A percentile compares a stretch with the other conserved stretches of the same genome.
Conservation (phyloP, 1,140 invertebrate species). For the Dendrolimus kikuchii region DNA sequence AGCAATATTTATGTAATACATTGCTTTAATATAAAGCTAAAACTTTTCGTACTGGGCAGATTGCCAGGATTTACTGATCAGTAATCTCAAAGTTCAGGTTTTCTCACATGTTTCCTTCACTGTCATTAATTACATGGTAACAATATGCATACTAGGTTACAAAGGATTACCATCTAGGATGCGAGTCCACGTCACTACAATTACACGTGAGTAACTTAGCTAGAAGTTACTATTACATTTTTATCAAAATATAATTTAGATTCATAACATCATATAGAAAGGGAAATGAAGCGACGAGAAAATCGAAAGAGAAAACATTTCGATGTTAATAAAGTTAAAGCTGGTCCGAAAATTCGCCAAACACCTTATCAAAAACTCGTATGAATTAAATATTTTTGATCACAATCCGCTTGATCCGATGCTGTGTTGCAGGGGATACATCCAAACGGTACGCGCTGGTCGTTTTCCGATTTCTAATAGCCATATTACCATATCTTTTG, state of each 20-base stretch:
- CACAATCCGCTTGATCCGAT: constrained; percentile 15
- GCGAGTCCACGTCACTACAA: not conserved
- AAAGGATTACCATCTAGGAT: not conserved
- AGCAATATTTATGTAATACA: too few species aligned
- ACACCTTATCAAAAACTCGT: constrained; percentile 10
- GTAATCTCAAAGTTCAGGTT: too few species aligned
- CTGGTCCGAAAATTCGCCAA: constrained; percentile 6
- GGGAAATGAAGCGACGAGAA: constrained; percentile 1
- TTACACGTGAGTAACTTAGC: not conserved
- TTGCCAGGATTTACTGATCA: too few species aligned
- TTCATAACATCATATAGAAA: constrained; percentile 4
- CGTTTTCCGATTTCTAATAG: constrained; percentile 57
- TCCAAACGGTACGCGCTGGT: constrained; percentile 20
- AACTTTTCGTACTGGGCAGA: too few species aligned
- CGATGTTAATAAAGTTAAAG: not conserved
- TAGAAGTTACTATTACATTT: not conserved
- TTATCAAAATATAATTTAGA: not conserved
- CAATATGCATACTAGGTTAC: not conserved
- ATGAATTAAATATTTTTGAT: constrained; percentile 4
- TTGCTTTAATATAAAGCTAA: too few species aligned
- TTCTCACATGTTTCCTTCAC: too few species aligned
- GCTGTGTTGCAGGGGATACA: constrained; percentile 11
- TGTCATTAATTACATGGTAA: too few species aligned
- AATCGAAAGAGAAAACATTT: constrained; percentile 13
- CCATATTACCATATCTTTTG: constrained; percentile 50